Conservation (phyloP, 2,888 invertebrate genomes). For the Eucera pruinosa region DNA sequence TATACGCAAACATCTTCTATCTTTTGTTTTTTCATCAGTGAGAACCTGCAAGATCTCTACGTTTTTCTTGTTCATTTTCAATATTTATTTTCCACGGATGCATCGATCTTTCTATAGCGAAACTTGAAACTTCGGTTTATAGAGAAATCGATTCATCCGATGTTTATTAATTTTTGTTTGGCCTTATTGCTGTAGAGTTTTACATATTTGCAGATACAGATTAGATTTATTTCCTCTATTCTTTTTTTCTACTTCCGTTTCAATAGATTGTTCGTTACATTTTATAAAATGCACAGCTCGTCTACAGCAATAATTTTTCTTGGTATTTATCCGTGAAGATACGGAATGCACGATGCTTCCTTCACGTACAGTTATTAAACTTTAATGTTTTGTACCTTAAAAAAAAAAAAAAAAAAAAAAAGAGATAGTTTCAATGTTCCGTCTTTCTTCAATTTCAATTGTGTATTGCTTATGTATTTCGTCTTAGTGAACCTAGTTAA, state of each 20-base stretch:
- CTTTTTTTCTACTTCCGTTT: no score
- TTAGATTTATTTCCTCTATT: no score
- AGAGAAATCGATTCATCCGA: slow-evolving; percentile 42
- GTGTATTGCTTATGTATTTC: slow-evolving; percentile 42
- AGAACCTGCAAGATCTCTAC: slow-evolving; percentile 74
- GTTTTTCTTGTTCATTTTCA: slow-evolving; percentile 58
- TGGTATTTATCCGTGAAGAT: slow-evolving; percentile 42
- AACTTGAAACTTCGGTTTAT: background rate
- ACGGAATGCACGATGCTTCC: slow-evolving; percentile 59
- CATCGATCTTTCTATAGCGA: slow-evolving; percentile 48
- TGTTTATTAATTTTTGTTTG: slow-evolving; percentile 26
- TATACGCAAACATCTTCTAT: slow-evolving; percentile 58
- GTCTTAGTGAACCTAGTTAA: slow-evolving; percentile 22
- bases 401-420: background rate
- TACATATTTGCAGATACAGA: background rate
- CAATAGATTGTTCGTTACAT: slow-evolving; percentile 4
- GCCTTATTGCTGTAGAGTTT: slow-evolving; percentile 35
- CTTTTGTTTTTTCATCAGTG: slow-evolving; percentile 68
- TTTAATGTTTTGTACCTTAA: slow-evolving; percentile 20
- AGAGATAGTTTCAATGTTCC: slow-evolving; percentile 20
- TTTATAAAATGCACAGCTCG: slow-evolving; percentile 19
- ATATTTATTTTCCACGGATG: slow-evolving; percentile 41
- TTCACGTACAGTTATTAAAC: slow-evolving; percentile 34
- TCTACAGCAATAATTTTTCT: slow-evolving; percentile 48
- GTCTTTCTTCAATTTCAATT: slow-evolving; percentile 34